Conservation (phyloP, 1,140 invertebrate genomes). For the Theocolax elegans region DNA sequence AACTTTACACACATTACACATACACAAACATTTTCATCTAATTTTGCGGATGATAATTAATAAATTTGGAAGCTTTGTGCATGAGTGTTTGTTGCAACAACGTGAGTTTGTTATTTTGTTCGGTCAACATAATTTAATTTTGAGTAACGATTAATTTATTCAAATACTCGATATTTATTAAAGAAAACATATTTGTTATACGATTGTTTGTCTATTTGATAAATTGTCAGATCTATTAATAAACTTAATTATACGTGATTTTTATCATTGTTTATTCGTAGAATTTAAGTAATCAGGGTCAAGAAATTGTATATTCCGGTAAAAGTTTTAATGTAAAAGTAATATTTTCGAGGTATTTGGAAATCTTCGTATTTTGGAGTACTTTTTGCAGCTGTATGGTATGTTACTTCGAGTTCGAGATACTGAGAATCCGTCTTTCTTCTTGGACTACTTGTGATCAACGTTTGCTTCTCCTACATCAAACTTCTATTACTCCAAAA, state of each 20-base stretch:
- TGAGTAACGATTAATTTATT: background rate
- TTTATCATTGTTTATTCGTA: conserved; percentile 25
- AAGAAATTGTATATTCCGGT: conserved; percentile 24
- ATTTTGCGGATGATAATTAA: conserved; percentile 30
- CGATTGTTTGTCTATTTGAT: conserved; percentile 17
- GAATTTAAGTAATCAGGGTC: conserved; percentile 31
- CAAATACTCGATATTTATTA: background rate
- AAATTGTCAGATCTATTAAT: conserved; percentile 5
- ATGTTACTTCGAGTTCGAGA: conserved; percentile 36
- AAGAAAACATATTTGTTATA: no score
- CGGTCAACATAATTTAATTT: conserved; percentile 16
- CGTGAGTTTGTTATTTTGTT: conserved; percentile 33
- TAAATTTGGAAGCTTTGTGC: conserved; percentile 35
- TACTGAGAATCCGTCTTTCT: conserved; percentile 33
- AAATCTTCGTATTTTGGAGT: conserved; percentile 28
- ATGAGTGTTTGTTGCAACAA: conserved; percentile 32
- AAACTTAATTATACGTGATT: conserved; percentile 19
- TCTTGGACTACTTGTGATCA: conserved; percentile 39
- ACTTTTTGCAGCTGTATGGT: conserved; percentile 30
- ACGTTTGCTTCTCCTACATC: conserved; percentile 36
- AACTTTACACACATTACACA: conserved; percentile 30
- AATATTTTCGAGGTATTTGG: conserved; percentile 13
- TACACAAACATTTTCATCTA: conserved; percentile 38
- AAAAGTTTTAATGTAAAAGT: conserved; percentile 23
- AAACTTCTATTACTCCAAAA: conserved; percentile 36